Base-by-base conservation (phyloP, 2,888 invertebrate genomes). In the Chironomus tentans region DNA sequence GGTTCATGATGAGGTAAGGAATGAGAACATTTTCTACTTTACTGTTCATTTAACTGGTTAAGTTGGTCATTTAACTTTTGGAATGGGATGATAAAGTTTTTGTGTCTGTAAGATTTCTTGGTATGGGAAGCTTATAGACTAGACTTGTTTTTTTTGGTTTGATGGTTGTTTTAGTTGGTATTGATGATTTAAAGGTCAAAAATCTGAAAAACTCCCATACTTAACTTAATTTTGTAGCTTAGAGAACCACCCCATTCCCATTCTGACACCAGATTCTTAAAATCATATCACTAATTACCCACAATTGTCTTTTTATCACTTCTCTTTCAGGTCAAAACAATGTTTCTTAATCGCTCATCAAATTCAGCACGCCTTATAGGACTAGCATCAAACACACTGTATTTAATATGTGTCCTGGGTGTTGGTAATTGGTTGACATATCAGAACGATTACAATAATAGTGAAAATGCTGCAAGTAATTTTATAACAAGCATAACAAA, bases 331-430 rank as follows among this genome's bases (percentile, higher is more conserved):
- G 89, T 93, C 79, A 89, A 90, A 79, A 92, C 92, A 2, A 91
- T 91, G 83, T 86, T 90, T 79, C 83, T 94, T 79, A 92, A 92
- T 80, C 87, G 91, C 50, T 88, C 88, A 72, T 88, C 90, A 0
- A 88, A 93, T 79, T 90, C 91, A 10, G 89, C 91, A 77, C 90
- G 90, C 82, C 86, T 95, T 73, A 88, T 88, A 76, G 90, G 91
- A 81, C 86, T 96, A 78, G 88, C 88, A 78, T 90, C 95, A 3
- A 93, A 91, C 80, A 92, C 92, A 2, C 89, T 91, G 78, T 96
- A 95, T 84, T 87, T 91, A 78, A 91, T 96, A 80, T 96, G 95
- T 84, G 93, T 96, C 75, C 86, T 94, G 80, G 95, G 94, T n/a
- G 85, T 93, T 77, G 93, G 93, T 77, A 92, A 91, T 85, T 91